phyloP scores from a whole-genome alignment of 1,140 invertebrate genomes.

The Muscidifurax raptorellus region DNA sequence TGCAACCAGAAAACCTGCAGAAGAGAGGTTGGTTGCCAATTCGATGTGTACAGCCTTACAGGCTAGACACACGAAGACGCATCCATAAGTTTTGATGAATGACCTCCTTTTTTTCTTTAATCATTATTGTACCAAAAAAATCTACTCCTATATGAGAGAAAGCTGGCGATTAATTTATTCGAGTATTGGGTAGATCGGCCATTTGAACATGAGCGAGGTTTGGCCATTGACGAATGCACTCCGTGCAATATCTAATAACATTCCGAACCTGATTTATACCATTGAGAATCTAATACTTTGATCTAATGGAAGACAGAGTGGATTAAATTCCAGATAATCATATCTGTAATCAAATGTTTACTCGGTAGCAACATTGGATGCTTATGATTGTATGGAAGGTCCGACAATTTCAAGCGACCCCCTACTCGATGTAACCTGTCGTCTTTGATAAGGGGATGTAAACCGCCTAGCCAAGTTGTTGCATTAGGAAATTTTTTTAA shows the following conservation, averaged over 20 bases:
- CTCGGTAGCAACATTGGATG: too few relatives aligned
- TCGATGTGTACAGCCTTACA: too few relatives aligned
- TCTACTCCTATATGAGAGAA: neutral
- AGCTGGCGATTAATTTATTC: neutral
- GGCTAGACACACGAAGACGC: too few relatives aligned
- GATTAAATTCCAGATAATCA: constrained; percentile 6
- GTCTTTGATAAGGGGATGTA: neutral
- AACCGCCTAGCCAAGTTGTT: neutral
- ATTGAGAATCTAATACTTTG: constrained; percentile 26
- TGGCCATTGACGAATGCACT: constrained; percentile 1
- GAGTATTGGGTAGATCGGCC: neutral
- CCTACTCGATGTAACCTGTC: constrained; percentile 17
- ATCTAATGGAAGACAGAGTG: constrained; percentile 15
- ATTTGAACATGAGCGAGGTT: neutral
- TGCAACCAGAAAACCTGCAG: too few relatives aligned
- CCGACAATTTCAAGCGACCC: neutral
- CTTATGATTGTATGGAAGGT: neutral
- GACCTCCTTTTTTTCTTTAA: too few relatives aligned
- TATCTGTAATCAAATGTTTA: constrained; percentile 13
- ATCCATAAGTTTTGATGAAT: too few relatives aligned
- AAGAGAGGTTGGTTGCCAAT: too few relatives aligned
- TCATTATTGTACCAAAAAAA: neutral
- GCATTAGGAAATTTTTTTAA: too few relatives aligned
- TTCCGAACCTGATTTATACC: constrained; percentile 18
- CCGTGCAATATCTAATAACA: constrained; percentile 6